phyloP scores from a whole-genome alignment of 2,888 invertebrate genomes.

The Eupithecia subfuscata region DNA sequence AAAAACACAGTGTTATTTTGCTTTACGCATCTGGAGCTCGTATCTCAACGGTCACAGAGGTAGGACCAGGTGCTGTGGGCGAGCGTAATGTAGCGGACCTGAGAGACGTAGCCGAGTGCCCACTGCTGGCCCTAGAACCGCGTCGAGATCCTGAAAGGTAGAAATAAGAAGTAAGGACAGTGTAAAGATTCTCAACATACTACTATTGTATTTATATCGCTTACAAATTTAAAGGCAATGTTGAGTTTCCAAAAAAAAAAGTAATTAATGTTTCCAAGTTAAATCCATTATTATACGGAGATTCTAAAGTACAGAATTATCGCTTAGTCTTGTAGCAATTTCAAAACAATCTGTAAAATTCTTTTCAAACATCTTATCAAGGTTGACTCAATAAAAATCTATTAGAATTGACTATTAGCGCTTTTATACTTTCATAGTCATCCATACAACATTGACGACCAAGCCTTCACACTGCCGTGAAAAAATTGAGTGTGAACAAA shows the following conservation, averaged over 20 bases:
- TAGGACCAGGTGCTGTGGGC: constrained; percentile 74
- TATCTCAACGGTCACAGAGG: constrained; percentile 89
- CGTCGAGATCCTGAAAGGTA: constrained; percentile 82
- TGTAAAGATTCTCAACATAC: background rate
- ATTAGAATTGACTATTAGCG: background rate
- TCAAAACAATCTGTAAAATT: background rate
- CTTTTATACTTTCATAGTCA: too few relatives aligned
- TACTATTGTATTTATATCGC: background rate
- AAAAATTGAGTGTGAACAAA: too few relatives aligned
- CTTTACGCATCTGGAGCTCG: constrained; percentile 86
- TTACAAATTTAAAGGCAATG: background rate
- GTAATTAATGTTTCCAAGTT: background rate
- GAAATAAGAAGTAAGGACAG: background rate
- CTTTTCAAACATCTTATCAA: background rate
- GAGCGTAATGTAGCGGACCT: constrained; percentile 85
- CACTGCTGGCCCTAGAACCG: constrained; percentile 90
- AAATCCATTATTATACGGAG: background rate
- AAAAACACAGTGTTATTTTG: constrained; percentile 20
- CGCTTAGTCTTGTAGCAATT: background rate
- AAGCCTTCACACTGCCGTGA: too few relatives aligned
- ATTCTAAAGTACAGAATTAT: background rate
- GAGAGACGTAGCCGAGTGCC: constrained; percentile 89
- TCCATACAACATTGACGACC: too few relatives aligned
- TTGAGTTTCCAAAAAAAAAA: background rate
- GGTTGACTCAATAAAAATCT: background rate